Base-by-base conservation (phyloP, 2,113 vertebrate species). In the Oophaga pumilio region DNA sequence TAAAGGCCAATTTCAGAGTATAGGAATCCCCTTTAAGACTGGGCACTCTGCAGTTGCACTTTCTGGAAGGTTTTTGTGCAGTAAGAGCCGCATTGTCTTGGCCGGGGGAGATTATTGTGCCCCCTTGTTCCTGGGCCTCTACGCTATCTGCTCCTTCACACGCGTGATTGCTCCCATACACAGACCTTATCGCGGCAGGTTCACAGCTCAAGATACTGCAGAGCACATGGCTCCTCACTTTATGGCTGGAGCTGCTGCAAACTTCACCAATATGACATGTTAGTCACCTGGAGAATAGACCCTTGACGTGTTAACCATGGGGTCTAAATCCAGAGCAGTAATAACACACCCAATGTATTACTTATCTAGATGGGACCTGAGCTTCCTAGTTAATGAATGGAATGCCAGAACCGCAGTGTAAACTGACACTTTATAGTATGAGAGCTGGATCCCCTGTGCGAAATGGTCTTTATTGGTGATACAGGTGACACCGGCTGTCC, bases 61-160 rank as follows among this genome's bases (percentile, higher is more conserved):
- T 56, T 9, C 53, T 53, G 52, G 52, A 10, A 10, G 8, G 9
- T 64, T n/a, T n/a, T 17, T 62, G 60, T 7, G 17, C 18, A 62
- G 60, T 20, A 62, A 8, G 4, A 26, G 66, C 24, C 28, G 68
- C 26, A 15, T 33, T 53, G 20, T 77, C 76, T 11, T 77, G 20
- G 22, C 17, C 0, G 50, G 12, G 50, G 28, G 76, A 77, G 50
- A 77, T 77, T 79, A 57, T 8, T 1, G n/a, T 11, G 6, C 15
- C 53, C 77, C 77, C 77, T 53, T 26, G 6, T 24, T 15, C n/a
- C 56, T 11, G 77, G 76, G 77, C 77, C 77, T 60, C 77, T 53
- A 1, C 14, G n/a, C 69, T 73, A 79, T 79, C 76, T 79, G 76
- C 13, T 33, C 77, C 77, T 80, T 33, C 56, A 80, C 77, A 33